Base-by-base conservation (phyloP, 2,113 vertebrate genomes). In the Calypte anna region DNA sequence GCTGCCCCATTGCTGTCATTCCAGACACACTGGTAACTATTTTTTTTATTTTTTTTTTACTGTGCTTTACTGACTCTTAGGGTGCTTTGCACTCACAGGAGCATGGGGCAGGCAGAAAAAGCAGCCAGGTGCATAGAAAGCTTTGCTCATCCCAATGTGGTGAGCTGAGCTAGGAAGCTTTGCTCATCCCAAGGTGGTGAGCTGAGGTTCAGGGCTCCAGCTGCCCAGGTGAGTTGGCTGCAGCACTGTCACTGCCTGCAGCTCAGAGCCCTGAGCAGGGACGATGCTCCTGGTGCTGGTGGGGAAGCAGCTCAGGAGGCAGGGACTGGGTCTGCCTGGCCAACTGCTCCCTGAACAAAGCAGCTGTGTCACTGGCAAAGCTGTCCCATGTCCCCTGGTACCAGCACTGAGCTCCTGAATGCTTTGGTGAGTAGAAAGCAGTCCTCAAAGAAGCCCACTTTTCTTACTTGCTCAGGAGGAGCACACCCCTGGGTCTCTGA, bases 21-120 rank as follows among this genome's bases (percentile, higher is more conserved):
- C 98, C 98, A 3, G 94, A 98, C 43, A 97, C 97, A 28, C 88
- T 98, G 97, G 98, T 98, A 98, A 96, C 8, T 38, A 40, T 13
- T 40, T 40, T 38, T 38, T 38, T 40, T 40, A 12, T 40, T 40
- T 40, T 40, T 38, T 62, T 67, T 88, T 64, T 27, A 17, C 31
- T 57, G 50, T 62, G n/a, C 16, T 91, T 93, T 73, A 31, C 10
- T 57, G 27, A 2, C 2, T 78, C 86, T 82, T 46, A 20, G 20
- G 1, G 2, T n/a, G 27, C 54, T 57, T 55, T 25, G 27, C 54
- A 12, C 30, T 72, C 43, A 43, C 19, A 69, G 54, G 43, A 77
- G 48, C 6, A 2, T 19, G 40, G 20, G 53, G 14, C 40, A 76
- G 58, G 25, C 11, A 68, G 48, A 23, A 6, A 28, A 62, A 78